Evolutionary conservation across 53 echinoderm and acorn worm genomes (phyloP).

Genomic region (Echinarachnius parma): DNA sequence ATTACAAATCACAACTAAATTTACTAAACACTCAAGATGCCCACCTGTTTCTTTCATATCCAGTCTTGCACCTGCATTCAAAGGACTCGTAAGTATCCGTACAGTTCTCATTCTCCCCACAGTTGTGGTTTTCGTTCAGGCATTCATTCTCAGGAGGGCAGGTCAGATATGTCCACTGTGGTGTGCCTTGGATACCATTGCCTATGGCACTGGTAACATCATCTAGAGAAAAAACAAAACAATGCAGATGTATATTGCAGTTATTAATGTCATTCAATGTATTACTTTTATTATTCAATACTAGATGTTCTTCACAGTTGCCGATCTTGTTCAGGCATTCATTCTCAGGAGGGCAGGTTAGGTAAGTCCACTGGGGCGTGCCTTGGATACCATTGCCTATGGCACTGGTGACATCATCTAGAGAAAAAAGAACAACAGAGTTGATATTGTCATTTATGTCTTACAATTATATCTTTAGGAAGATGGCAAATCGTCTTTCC

Average conservation of each 20-base stretch:
- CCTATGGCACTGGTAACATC: slow-evolving; percentile 20
- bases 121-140: slow-evolving; percentile 75
- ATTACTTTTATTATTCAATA: too few species aligned
- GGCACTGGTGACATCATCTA: slow-evolving; percentile 37
- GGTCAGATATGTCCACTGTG: slow-evolving; percentile 63
- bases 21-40: too few species aligned
- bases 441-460: too few species aligned
- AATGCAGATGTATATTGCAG: too few species aligned
- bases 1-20: too few species aligned
- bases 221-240: slow-evolving; percentile 10
- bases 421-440: too few species aligned
- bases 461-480: too few species aligned
- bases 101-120: slow-evolving; percentile 72
- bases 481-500: too few species aligned
- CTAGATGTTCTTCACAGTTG: slow-evolving; percentile 66
- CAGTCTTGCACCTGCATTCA: slow-evolving; percentile 72
- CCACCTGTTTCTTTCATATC: slow-evolving; percentile 63
- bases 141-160: slow-evolving; percentile 98
- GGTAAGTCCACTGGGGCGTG: slow-evolving; percentile 63
- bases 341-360: slow-evolving; percentile 86
- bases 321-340: slow-evolving; percentile 85
- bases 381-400: slow-evolving; percentile 5
- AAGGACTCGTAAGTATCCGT: slow-evolving; percentile 68
- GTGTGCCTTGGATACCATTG: slow-evolving; percentile 18
- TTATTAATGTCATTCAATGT: too few species aligned